These are phyloP conservation scores for Muricea muricata DNA, from an alignment of 92 coral and sea anemone species.

Conservation along the genomic window DNA sequence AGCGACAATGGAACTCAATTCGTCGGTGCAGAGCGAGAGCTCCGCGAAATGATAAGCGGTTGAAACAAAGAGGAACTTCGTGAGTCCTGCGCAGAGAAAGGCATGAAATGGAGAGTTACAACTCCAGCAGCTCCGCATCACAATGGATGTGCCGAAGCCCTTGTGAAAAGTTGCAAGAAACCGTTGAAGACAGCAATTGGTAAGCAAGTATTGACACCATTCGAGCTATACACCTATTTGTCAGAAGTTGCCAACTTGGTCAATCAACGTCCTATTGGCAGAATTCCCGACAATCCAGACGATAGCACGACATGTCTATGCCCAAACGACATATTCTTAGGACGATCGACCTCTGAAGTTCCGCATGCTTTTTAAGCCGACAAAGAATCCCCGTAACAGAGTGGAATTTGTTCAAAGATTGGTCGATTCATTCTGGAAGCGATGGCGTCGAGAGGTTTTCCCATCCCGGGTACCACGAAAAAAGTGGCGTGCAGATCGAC, in stretches of 20 bases:
- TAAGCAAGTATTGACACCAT: slow-evolving; percentile 34
- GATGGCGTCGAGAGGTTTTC: slow-evolving; percentile 45
- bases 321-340: slow-evolving; percentile 60
- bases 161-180: slow-evolving; percentile 30
- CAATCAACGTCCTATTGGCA: slow-evolving; percentile 62
- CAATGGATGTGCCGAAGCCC: slow-evolving; percentile 48
- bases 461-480: slow-evolving; percentile 41
- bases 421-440: slow-evolving; percentile 50
- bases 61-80: slow-evolving; percentile 36
- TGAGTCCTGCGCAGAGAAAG: slow-evolving; percentile 59
- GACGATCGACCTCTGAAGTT: slow-evolving; percentile 32
- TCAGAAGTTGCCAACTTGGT: slow-evolving; percentile 58
- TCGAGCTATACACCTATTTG: slow-evolving; percentile 59
- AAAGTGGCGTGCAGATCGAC: slow-evolving; percentile 57
- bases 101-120: slow-evolving; percentile 29
- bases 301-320: slow-evolving; percentile 45
- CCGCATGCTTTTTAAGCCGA: slow-evolving; percentile 41
- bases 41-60: slow-evolving; percentile 62
- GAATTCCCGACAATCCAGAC: slow-evolving; percentile 52
- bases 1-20: slow-evolving; percentile 65
- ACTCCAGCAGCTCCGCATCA: slow-evolving; percentile 51
- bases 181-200: slow-evolving; percentile 36
- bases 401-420: slow-evolving; percentile 45
- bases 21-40: slow-evolving; percentile 67
- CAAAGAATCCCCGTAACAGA: slow-evolving; percentile 26